Evolutionary conservation across 2,888 invertebrate genomes (phyloP).

Genomic region (Tipula confusa): DNA sequence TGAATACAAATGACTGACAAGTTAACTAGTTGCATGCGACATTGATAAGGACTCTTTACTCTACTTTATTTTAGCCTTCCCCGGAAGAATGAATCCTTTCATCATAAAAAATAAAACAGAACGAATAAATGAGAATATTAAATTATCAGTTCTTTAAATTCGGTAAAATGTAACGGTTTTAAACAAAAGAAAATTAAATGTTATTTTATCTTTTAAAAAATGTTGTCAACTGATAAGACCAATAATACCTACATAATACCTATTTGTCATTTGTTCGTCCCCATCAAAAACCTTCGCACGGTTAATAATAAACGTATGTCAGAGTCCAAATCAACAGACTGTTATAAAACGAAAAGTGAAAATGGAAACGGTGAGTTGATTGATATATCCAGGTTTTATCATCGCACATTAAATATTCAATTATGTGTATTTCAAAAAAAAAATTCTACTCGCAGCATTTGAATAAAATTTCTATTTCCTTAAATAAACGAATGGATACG

Average conservation of each 20-base stretch:
- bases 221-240: background rate
- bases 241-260: background rate
- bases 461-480: slow-evolving; percentile 12
- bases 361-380: background rate
- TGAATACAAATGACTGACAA: too few species aligned
- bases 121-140: too few species aligned
- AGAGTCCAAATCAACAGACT: background rate
- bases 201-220: too few species aligned
- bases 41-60: too few species aligned
- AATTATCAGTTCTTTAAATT: too few species aligned
- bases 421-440: background rate
- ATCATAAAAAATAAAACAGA: too few species aligned
- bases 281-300: background rate
- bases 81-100: too few species aligned
- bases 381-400: slow-evolving; percentile 12
- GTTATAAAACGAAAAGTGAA: background rate
- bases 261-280: background rate
- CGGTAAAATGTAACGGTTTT: too few species aligned
- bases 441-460: background rate
- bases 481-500: background rate
- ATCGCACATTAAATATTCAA: background rate
- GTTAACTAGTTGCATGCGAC: too few species aligned
- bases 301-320: background rate
- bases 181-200: too few species aligned
- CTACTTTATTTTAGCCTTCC: too few species aligned